These are phyloP conservation scores for Ommatoiulus sabulosus DNA, from an alignment of 2,888 invertebrate genomes.

Conservation along the genomic window DNA sequence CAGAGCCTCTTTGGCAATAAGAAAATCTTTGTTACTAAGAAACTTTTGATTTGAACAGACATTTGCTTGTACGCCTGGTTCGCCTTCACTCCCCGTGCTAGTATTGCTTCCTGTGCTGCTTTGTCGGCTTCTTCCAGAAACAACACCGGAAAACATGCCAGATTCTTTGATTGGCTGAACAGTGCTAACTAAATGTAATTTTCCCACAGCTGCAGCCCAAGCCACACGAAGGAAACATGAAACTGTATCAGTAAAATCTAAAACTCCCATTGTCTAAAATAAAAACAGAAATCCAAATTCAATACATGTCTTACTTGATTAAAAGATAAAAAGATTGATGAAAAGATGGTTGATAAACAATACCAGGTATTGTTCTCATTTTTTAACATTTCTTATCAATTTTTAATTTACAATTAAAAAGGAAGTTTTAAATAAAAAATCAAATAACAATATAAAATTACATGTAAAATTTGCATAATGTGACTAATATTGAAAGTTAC, in stretches of 20 bases:
- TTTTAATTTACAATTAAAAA: too few species aligned
- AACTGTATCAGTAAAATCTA: conserved; percentile 67
- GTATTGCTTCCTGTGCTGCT: conserved; percentile 69
- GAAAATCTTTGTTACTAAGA: conserved; percentile 67
- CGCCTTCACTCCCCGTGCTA: conserved; percentile 67
- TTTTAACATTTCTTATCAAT: too few species aligned
- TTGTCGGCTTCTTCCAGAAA: conserved; percentile 65
- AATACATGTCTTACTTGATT: too few species aligned
- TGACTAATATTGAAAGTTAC: conserved; percentile 61
- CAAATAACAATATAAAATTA: not conserved
- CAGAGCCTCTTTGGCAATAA: conserved; percentile 68
- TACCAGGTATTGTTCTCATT: too few species aligned
- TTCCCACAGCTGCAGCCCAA: conserved; percentile 70
- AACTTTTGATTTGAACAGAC: conserved; percentile 67
- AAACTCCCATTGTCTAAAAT: conserved; percentile 67
- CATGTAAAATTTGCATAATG: too few species aligned
- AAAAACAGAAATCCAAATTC: conserved; percentile 14
- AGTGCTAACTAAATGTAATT: conserved; percentile 67
- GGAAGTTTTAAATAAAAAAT: too few species aligned
- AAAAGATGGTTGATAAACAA: too few species aligned
- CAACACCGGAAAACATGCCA: conserved; percentile 59
- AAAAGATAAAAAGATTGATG: too few species aligned
- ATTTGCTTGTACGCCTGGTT: conserved; percentile 65
- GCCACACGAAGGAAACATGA: conserved; percentile 69
- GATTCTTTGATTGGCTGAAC: conserved; percentile 66